Evolutionary conservation across 2,113 vertebrate genomes (phyloP).

Genomic region (Trichechus manatus): DNA sequence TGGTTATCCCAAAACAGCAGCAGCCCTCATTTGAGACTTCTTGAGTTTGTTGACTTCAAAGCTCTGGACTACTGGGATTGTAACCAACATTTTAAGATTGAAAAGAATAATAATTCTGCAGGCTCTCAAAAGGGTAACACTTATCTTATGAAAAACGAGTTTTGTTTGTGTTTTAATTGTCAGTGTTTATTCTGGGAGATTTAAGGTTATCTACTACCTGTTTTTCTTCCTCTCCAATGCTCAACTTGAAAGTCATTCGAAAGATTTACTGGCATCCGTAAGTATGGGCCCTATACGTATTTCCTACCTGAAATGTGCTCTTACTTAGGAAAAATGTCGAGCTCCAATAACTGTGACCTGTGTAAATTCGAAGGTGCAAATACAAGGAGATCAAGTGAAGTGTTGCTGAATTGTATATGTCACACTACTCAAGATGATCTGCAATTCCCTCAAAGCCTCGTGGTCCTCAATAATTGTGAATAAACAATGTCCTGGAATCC

Average conservation of each 20-base stretch:
- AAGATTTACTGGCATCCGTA: slow-evolving; percentile 23
- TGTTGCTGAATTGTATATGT: background rate
- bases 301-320: slow-evolving; percentile 31
- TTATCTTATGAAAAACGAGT: slow-evolving; percentile 40
- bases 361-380: slow-evolving; percentile 52
- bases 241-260: slow-evolving; percentile 18
- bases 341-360: background rate
- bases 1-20: background rate
- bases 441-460: slow-evolving; percentile 48
- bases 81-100: slow-evolving; percentile 48
- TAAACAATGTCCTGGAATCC: background rate
- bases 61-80: slow-evolving; percentile 14
- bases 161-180: background rate
- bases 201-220: slow-evolving; percentile 54
- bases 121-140: background rate
- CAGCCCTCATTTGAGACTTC: background rate
- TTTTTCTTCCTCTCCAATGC: slow-evolving; percentile 36
- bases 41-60: slow-evolving; percentile 54
- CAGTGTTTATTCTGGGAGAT: slow-evolving; percentile 51
- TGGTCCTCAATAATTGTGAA: slow-evolving; percentile 43
- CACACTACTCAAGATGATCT: background rate
- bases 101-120: slow-evolving; percentile 55
- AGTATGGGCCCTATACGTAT: background rate
- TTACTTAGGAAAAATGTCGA: slow-evolving; percentile 8
- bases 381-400: slow-evolving; percentile 41